Base-by-base conservation (phyloP, 2,113 vertebrate species). In the Pipa parva region DNA sequence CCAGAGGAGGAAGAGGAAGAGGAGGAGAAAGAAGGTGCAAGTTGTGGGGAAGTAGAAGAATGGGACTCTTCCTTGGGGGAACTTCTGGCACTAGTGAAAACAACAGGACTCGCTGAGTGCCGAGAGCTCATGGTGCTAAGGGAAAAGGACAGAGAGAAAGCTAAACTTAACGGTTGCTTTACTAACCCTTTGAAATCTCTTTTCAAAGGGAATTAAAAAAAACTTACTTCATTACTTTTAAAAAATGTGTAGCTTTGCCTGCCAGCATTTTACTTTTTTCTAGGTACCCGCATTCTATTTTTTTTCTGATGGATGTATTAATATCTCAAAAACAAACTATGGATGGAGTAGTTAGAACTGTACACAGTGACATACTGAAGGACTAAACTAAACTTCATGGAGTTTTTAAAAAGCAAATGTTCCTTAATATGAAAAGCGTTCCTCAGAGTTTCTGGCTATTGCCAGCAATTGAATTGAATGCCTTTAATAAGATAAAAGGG, bases 51-150 rank as follows among this genome's bases (percentile, higher is more conserved):
- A 67, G 90, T 75, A 75, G 89, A 87, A 26, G 89, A 83, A 21
- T 92, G 92, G 20, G 91, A 91, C 57, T 98, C 95, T 27, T 98
- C 95, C 72, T 95, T 91, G 3, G 97, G 95, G 42, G 95, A 97
- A 76, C 90, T 94, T 81, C 94, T 81, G 82, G 89, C 83, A 74
- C 85, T 87, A 82, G 82, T 82, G 80, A 89, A 87, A 77, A 91
- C 84, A 13, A 89, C 88, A 0, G 92, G 87, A 78, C 90, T 93
- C 76, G 88, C 90, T 5, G 95, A 93, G 78, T 95, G 95, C 70
- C 93, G 86, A 51, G 91, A 88, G 75, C 87, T 90, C 86, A 89
- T 80, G 76, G 89, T 90, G 71, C 87, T 84, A 80, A 46, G 57
- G 77, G 51, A 79, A 77, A 77, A 81, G 74, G 63, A 89, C 83